These are phyloP conservation scores for Ariopsis seemanni DNA, from an alignment of 2,113 vertebrate species.

Conservation along the genomic window DNA sequence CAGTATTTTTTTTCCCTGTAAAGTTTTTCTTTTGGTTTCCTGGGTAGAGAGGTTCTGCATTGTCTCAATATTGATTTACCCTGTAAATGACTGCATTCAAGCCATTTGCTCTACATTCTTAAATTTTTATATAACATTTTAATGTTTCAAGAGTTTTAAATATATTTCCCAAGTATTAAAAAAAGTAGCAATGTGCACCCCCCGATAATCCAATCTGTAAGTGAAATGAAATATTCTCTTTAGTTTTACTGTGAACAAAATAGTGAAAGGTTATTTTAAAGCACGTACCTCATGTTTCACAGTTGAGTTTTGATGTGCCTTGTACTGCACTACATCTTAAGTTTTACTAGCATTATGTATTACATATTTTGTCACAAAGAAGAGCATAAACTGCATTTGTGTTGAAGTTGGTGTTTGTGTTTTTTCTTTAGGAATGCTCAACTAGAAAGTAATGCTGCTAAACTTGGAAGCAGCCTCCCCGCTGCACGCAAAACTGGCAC, in stretches of 20 bases:
- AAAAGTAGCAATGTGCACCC: no score
- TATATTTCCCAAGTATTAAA: no score
- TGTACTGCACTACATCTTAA: not conserved
- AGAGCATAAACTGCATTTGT: not conserved
- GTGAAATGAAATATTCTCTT: not conserved
- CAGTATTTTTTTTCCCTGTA: not conserved
- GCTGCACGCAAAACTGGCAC: slow-evolving; percentile 90
- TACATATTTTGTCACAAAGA: no score
- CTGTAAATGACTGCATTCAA: not conserved
- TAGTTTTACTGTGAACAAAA: not conserved
- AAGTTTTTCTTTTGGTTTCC: not conserved
- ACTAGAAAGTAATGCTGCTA: slow-evolving; percentile 77
- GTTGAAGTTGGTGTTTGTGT: not conserved
- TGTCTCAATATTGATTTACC: no score
- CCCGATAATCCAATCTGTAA: not conserved
- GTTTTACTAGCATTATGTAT: not conserved
- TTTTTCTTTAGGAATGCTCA: slow-evolving; percentile 78
- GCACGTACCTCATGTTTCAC: not conserved
- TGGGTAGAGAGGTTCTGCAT: no score
- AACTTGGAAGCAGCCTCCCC: slow-evolving; percentile 78
- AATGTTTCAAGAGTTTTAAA: not conserved
- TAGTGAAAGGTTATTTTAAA: not conserved
- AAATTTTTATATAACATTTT: not conserved
- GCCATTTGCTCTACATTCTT: not conserved
- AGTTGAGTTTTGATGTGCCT: not conserved